Evolutionary conservation across 2,797 vertebrate species (phyloP).

Genomic region (Schizothorax lantsangensis): DNA sequence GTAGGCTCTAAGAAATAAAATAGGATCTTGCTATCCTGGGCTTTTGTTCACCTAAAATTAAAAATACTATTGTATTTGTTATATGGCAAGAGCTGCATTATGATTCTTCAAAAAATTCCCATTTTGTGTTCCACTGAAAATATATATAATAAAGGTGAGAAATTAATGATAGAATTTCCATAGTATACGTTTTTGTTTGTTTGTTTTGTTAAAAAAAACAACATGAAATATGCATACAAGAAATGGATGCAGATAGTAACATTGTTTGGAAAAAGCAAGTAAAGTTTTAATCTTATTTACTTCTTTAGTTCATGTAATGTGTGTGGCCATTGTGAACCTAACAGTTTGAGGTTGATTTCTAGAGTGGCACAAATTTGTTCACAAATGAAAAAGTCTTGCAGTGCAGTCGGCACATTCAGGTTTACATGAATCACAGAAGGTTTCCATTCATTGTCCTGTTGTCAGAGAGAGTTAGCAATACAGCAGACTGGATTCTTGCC

Average conservation of each 20-base stretch:
- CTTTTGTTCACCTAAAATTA: not conserved
- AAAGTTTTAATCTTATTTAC: not conserved
- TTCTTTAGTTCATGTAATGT: not conserved
- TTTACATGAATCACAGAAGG: constrained; percentile 69
- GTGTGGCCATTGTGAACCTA: not conserved
- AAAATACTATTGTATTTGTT: not conserved
- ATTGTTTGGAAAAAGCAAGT: not conserved
- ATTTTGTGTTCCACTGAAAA: not conserved
- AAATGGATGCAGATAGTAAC: not conserved
- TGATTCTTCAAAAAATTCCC: not conserved
- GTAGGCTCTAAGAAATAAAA: constrained; percentile 17
- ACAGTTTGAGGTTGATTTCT: constrained; percentile 11
- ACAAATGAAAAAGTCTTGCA: constrained; percentile 63
- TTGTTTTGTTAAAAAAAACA: too few relatives aligned
- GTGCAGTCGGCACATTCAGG: constrained; percentile 67
- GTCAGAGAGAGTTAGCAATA: constrained; percentile 66
- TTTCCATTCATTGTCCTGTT: constrained; percentile 70
- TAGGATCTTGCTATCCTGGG: not conserved
- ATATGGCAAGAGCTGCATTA: not conserved
- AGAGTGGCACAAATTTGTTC: constrained; percentile 65
- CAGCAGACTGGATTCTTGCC: constrained; percentile 72
- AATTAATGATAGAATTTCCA: not conserved
- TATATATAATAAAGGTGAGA: not conserved
- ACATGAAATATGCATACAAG: not conserved
- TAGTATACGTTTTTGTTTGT: too few relatives aligned